Evolutionary conservation across 2,888 invertebrate species (phyloP).

Genomic region (Zaprionus bogoriensis): DNA sequence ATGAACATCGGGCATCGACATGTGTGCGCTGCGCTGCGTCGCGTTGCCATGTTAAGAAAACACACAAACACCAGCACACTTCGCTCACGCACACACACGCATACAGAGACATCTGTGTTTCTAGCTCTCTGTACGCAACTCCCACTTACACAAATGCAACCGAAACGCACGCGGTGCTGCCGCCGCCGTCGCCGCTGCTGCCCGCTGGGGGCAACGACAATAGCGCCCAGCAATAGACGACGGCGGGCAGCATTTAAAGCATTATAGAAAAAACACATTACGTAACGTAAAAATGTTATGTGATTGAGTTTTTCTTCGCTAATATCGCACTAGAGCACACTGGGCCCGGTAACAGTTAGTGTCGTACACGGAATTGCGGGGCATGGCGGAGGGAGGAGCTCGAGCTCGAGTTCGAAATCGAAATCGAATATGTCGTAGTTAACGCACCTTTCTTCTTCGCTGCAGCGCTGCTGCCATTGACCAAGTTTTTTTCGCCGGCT

Average conservation of each 20-base stretch:
- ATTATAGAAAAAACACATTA: slow-evolving; percentile 73
- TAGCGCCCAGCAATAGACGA: slow-evolving; percentile 51
- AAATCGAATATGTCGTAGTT: slow-evolving; percentile 38
- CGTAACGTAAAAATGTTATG: slow-evolving; percentile 77
- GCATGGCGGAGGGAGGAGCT: no score
- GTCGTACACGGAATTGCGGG: not conserved
- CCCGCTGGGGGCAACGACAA: slow-evolving; percentile 34
- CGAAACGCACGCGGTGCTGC: slow-evolving; percentile 51
- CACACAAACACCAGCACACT: slow-evolving; percentile 5
- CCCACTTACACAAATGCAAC: slow-evolving; percentile 50
- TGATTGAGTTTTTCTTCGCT: slow-evolving; percentile 54
- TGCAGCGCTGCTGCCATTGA: slow-evolving; percentile 68
- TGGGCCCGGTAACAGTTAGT: slow-evolving; percentile 1
- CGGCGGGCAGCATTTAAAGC: slow-evolving; percentile 57
- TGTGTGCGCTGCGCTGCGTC: no score
- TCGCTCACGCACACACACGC: slow-evolving; percentile 2
- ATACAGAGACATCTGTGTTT: not conserved
- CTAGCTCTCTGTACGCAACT: slow-evolving; percentile 45
- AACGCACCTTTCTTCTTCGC: slow-evolving; percentile 79
- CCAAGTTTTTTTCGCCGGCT: slow-evolving; percentile 69
- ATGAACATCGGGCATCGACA: slow-evolving; percentile 65
- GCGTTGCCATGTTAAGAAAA: slow-evolving; percentile 53
- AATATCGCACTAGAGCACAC: slow-evolving; percentile 33
- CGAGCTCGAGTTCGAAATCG: no score
- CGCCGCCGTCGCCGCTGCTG: slow-evolving; percentile 9